Evolutionary conservation across 64 coral and sea anemone species (phyloP).

Genomic region (Hydrozoanthus tunicans): DNA sequence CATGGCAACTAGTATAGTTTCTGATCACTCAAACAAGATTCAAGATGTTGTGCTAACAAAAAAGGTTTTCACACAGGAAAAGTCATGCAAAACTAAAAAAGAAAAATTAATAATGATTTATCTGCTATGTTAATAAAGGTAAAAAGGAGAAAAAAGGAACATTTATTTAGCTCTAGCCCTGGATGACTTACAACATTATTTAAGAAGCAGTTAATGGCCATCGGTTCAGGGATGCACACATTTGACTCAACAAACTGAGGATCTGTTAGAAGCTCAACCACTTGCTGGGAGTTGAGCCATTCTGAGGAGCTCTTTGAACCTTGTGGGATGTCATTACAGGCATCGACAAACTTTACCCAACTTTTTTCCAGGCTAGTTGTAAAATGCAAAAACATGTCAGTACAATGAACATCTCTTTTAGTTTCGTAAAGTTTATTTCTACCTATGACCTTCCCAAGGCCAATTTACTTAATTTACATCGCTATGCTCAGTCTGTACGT

Average conservation of each 20-base stretch:
- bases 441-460: background rate
- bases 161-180: background rate
- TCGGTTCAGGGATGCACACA: conserved; percentile 39
- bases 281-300: conserved; percentile 33
- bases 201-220: conserved; percentile 48
- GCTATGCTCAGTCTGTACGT: background rate
- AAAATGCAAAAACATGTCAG: background rate
- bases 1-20: too few relatives aligned
- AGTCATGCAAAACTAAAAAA: background rate
- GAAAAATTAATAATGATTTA: background rate
- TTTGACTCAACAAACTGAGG: conserved; percentile 36
- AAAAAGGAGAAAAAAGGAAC: background rate
- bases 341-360: conserved; percentile 50
- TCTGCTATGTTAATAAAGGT: background rate
- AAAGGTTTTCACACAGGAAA: background rate
- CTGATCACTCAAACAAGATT: too few relatives aligned
- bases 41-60: background rate
- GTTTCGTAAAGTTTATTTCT: background rate
- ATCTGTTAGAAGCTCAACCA: conserved; percentile 20
- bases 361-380: conserved; percentile 21
- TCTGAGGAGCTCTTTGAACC: conserved; percentile 10
- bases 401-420: background rate
- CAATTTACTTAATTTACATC: background rate
- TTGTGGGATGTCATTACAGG: conserved; percentile 38
- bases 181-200: conserved; percentile 43